Base-by-base conservation (phyloP, 2,797 vertebrate genomes). In the Poecilia picta region DNA sequence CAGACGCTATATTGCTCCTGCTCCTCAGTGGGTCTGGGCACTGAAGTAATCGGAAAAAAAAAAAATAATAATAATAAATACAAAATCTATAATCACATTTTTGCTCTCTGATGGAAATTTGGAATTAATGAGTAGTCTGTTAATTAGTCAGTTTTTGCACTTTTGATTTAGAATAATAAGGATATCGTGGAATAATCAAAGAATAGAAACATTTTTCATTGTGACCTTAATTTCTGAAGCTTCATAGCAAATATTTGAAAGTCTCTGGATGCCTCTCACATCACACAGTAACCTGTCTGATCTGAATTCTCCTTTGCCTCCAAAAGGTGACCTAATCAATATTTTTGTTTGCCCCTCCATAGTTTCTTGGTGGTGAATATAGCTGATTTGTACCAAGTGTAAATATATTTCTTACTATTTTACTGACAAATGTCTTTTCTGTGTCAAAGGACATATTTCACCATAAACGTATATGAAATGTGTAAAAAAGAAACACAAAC, bases 191-290 rank as follows among this genome's bases (percentile, higher is more conserved):
- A 79, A 72, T 39, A 16, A 76, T 77, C 20, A 41, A 72, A 59
- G 73, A 82, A 80, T 46, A 86, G 90, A 83, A 85, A 43, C 6
- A 75, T 77, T 77, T 68, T 31, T 80, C 82, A 78, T 75, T 75
- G 45, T 73, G 80, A 72, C 64, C 71, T 91, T 75, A 53, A 25
- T 79, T 85, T 75, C 82, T 78, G 86, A 82, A 7, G 39, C 6
- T 43, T 78, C 90, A 87, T 87, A 71, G 81, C 71, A 93, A 91
- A 91, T 80, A 91, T 93, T 91, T 84, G 53, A 87, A 90, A 94
- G 93, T 83, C 91, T 91, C 89, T 88, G 84, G 75, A 89, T 91
- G 88, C 90, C 71, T 77, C 88, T 72, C 45, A 39, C 83, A 81
- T 89, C 68, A 25, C 53, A 59, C 1, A 64, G 18, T 66, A 39